phyloP scores from a whole-genome alignment of 2,113 vertebrate genomes.

The Scartelaos histophorus region DNA sequence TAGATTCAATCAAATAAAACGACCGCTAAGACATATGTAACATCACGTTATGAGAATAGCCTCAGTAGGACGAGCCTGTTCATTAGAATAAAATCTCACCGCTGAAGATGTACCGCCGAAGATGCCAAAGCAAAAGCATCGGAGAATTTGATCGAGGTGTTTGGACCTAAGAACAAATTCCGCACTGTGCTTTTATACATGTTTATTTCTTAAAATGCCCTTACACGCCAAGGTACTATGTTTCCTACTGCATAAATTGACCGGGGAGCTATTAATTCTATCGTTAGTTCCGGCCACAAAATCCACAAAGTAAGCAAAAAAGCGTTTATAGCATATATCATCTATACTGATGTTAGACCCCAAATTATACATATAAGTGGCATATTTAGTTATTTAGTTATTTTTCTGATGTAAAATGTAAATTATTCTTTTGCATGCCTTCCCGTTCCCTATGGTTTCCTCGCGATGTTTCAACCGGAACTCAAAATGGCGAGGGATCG shows the following conservation, averaged over 20 bases:
- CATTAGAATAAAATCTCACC: slow-evolving; percentile 41
- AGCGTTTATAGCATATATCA: too few species aligned
- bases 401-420: background rate
- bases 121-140: slow-evolving; percentile 14
- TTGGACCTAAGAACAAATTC: slow-evolving; percentile 21
- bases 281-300: slow-evolving; percentile 50
- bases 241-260: slow-evolving; percentile 18
- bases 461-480: slow-evolving; percentile 59
- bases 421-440: background rate
- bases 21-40: background rate
- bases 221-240: slow-evolving; percentile 43
- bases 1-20: too few species aligned
- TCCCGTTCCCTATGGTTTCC: slow-evolving; percentile 6
- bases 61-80: background rate
- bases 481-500: slow-evolving; percentile 76
- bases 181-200: slow-evolving; percentile 66
- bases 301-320: background rate
- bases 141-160: slow-evolving; percentile 1
- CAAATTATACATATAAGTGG: background rate
- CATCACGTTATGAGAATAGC: background rate
- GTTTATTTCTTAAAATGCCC: slow-evolving; percentile 42
- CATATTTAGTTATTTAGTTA: background rate
- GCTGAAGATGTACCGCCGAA: too few species aligned
- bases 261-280: background rate
- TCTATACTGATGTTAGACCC: background rate